phyloP scores from a whole-genome alignment of 2,113 vertebrate genomes.

The Actenoides lindsayi region DNA sequence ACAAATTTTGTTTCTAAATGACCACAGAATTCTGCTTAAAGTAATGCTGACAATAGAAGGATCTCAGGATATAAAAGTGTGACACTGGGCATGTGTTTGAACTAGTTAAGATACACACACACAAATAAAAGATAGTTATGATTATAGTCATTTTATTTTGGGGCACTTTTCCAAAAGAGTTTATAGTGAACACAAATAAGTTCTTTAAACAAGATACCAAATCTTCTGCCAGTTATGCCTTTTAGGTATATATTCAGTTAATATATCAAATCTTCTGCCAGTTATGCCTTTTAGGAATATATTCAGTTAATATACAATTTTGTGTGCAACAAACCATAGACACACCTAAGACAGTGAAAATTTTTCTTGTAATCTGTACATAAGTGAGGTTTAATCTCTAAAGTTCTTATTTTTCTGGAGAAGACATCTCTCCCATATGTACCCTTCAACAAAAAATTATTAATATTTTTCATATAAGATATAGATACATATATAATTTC shows the following conservation, averaged over 20 bases:
- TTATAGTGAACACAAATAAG: background rate
- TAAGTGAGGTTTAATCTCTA: background rate
- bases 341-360: background rate
- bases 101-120: background rate
- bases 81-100: background rate
- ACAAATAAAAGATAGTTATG: background rate
- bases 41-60: background rate
- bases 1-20: background rate
- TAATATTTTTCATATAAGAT: background rate
- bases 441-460: background rate
- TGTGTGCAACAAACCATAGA: background rate
- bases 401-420: background rate
- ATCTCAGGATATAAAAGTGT: background rate
- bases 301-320: background rate
- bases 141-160: background rate
- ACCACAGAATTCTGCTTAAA: background rate
- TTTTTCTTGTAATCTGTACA: background rate
- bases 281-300: background rate
- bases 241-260: background rate
- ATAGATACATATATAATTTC: background rate
- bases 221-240: background rate
- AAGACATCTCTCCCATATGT: background rate
- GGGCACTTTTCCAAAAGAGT: background rate
- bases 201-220: background rate
- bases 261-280: background rate